A percentile compares a stretch with the other conserved stretches of the same genome.
Evolutionary conservation across 1,140 invertebrate species (phyloP).

Genomic region (Drosophila azteca): DNA sequence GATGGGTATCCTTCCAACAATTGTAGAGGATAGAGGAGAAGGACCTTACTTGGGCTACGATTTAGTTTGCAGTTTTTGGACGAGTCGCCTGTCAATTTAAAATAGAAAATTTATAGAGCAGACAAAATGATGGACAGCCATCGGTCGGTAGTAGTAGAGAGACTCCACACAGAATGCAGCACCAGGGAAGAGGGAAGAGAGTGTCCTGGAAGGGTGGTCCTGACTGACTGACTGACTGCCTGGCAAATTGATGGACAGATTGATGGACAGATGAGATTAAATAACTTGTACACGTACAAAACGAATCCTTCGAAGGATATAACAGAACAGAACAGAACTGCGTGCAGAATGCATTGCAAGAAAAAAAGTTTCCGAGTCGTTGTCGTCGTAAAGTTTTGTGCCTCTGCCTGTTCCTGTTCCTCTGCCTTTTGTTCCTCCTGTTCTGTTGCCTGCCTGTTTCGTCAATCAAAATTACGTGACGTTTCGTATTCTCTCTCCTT

Average conservation of each 20-base stretch:
- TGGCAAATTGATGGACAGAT: constrained; percentile 81
- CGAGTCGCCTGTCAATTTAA: constrained; percentile 81
- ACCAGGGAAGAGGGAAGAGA: too few species aligned
- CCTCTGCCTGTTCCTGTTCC: constrained; percentile 20
- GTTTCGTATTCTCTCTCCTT: constrained; percentile 35
- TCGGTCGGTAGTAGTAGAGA: constrained; percentile 53
- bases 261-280: constrained; percentile 83
- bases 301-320: constrained; percentile 43
- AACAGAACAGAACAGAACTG: constrained; percentile 20
- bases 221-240: constrained; percentile 52
- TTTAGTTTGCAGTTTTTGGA: constrained; percentile 78
- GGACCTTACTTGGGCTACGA: constrained; percentile 62
- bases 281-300: constrained; percentile 79
- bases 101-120: constrained; percentile 83
- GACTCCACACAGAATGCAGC: constrained; percentile 42
- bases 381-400: too few species aligned
- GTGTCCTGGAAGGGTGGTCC: constrained; percentile 1
- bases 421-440: constrained; percentile 39
- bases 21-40: not conserved
- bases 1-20: too few species aligned
- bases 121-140: constrained; percentile 81
- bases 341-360: constrained; percentile 60
- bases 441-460: constrained; percentile 59
- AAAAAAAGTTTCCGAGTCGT: constrained; percentile 1
- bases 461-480: constrained; percentile 81